Evolutionary conservation across 2,113 vertebrate species (phyloP).

Genomic region (Thermophis baileyi): DNA sequence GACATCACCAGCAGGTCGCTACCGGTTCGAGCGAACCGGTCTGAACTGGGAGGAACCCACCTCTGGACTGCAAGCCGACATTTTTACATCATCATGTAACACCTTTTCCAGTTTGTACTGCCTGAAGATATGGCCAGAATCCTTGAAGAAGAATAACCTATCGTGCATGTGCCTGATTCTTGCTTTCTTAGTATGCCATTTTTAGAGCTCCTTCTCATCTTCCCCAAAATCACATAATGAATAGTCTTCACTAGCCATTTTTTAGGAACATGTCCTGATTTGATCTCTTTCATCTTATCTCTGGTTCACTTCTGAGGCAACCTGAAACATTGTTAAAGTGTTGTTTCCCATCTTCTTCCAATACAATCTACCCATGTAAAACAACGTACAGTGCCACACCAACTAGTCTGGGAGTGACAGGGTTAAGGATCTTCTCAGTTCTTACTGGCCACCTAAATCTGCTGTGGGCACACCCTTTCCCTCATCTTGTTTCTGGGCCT

Average conservation of each 20-base stretch:
- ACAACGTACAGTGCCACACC: not conserved
- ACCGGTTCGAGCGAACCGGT: too few species aligned
- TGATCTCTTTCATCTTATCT: not conserved
- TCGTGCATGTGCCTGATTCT: not conserved
- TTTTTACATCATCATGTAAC: not conserved
- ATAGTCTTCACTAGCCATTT: too few species aligned
- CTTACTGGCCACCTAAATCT: not conserved
- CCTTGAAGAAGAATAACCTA: not conserved
- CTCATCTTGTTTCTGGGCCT: not conserved
- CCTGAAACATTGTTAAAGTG: not conserved
- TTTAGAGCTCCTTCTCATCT: not conserved
- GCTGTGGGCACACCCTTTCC: not conserved
- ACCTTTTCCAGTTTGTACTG: not conserved
- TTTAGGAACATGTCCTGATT: not conserved
- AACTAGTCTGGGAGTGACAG: not conserved
- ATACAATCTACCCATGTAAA: not conserved
- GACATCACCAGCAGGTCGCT: too few species aligned
- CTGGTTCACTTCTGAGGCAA: not conserved
- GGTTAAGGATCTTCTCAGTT: not conserved
- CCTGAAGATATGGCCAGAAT: not conserved
- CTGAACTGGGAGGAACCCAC: too few species aligned
- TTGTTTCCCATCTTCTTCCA: not conserved
- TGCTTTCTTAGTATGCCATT: not conserved
- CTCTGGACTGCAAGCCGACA: too few species aligned
- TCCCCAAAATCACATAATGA: not conserved